Base-by-base conservation (phyloP, 2,797 vertebrate genomes). In the Rhabdophis nuchalis region DNA sequence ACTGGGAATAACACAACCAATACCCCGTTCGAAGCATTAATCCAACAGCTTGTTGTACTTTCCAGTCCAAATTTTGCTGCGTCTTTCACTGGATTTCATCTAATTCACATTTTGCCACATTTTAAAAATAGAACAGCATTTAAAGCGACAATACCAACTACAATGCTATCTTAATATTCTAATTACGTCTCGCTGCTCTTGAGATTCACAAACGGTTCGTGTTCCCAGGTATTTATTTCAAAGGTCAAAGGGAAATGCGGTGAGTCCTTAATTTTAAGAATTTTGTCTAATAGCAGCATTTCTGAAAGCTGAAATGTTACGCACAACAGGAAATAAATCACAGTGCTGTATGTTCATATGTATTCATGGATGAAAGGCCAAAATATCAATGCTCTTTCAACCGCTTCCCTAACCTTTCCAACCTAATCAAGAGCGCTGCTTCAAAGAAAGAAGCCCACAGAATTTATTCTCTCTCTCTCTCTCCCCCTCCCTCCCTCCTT, bases 291-390 rank as follows among this genome's bases (percentile, higher is more conserved):
- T 61, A 32, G 29, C 4, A 52, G 46, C 52, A 53, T 82, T 27
- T 32, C 2, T 29, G 20, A 27, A n/a, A 46, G 36, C 20, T 25
- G 36, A 82, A 46, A 82, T 25, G 9, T 82, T 82, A 46, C 0
- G 20, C 72, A 82, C 72, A 82, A 82, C 72, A 82, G 72, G 72
- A 82, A 82, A 82, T 82, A 82, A 46, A 82, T 82, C 36, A 46
- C 46, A 23, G 4, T 46, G 72, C 72, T 46, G 72, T 82, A 46
- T 46, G 20, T 82, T 82, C 72, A 46, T 82, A 82, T 46, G 36
- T 25, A 46, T 82, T 82, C 36, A 82, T 82, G 36, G 72, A 82
- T 82, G 20, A 82, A 41, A 23, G 56, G 12, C 8, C 87, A 53
- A 36, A 68, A 87, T 87, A 11, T 87, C 85, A 87, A 58, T 29